Conservation (phyloP, 2,888 invertebrate species). For the Carabus problematicus region DNA sequence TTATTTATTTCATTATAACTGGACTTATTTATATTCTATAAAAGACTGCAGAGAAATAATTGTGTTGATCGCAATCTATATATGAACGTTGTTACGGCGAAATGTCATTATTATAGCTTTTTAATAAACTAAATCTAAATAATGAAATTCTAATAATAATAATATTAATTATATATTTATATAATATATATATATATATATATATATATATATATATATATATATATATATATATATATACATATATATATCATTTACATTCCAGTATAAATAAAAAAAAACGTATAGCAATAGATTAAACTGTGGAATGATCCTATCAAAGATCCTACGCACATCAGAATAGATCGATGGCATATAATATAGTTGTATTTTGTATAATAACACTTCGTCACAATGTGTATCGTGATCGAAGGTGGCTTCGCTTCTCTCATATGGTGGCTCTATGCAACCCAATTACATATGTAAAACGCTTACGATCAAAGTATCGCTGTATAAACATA, state of each 20-base stretch:
- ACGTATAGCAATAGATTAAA: not conserved
- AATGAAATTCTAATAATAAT: too few relatives aligned
- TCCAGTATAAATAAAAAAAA: not conserved
- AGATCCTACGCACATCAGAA: not conserved
- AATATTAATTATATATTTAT: too few relatives aligned
- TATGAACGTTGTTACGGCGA: slow-evolving; percentile 9
- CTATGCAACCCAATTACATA: not conserved
- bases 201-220: too few relatives aligned
- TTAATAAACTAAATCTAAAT: not conserved
- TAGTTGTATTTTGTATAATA: slow-evolving; percentile 37
- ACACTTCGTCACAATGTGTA: too few relatives aligned
- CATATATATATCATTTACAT: too few relatives aligned
- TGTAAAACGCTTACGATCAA: slow-evolving; percentile 36
- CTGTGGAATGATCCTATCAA: too few relatives aligned
- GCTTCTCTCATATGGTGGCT: too few relatives aligned
- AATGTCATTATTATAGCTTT: slow-evolving; percentile 17
- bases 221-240: too few relatives aligned
- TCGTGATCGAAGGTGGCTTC: too few relatives aligned
- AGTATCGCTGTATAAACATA: slow-evolving; percentile 34
- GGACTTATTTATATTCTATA: slow-evolving; percentile 15
- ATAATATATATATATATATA: too few relatives aligned
- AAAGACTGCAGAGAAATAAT: slow-evolving; percentile 17
- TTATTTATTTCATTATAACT: slow-evolving; percentile 12
- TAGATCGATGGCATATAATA: slow-evolving; percentile 23
- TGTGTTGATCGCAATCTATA: slow-evolving; percentile 11